Conservation (phyloP, 2,797 vertebrate genomes). For the Leucoraja ocellata region DNA sequence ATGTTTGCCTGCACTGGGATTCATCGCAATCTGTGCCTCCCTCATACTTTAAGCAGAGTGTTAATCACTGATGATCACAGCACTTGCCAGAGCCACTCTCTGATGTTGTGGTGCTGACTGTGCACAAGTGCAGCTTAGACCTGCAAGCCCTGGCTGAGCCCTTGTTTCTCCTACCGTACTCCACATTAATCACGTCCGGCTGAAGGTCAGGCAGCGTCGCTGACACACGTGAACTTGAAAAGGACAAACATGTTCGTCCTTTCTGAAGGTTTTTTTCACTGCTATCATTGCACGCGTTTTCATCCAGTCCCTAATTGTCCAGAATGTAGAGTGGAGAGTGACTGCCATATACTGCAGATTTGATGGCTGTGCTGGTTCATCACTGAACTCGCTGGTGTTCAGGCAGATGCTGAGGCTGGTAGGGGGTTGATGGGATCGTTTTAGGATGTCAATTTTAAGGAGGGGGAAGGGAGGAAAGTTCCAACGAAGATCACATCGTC, state of each 20-base stretch:
- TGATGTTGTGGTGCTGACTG: neutral
- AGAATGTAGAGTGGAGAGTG: neutral
- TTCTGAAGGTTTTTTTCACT: neutral
- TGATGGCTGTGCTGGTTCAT: neutral
- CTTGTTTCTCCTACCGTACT: neutral
- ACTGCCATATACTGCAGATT: neutral
- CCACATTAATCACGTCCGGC: neutral
- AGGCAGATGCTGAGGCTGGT: constrained; percentile 13
- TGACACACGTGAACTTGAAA: neutral
- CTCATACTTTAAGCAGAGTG: neutral
- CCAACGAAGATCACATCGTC: too few species aligned
- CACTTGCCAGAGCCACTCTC: neutral
- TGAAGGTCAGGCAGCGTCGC: neutral
- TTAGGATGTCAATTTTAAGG: neutral
- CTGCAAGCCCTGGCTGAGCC: neutral
- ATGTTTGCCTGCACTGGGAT: neutral
- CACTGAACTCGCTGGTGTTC: neutral
- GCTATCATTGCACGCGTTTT: neutral
- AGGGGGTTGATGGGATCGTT: constrained; percentile 27
- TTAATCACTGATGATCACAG: constrained; percentile 34
- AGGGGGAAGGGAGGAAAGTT: neutral
- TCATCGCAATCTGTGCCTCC: neutral
- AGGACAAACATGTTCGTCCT: neutral
- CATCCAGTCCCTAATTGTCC: neutral
- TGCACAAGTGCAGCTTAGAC: neutral